Conservation (phyloP, 2,797 vertebrate genomes). For the Cottoperca gobio region DNA sequence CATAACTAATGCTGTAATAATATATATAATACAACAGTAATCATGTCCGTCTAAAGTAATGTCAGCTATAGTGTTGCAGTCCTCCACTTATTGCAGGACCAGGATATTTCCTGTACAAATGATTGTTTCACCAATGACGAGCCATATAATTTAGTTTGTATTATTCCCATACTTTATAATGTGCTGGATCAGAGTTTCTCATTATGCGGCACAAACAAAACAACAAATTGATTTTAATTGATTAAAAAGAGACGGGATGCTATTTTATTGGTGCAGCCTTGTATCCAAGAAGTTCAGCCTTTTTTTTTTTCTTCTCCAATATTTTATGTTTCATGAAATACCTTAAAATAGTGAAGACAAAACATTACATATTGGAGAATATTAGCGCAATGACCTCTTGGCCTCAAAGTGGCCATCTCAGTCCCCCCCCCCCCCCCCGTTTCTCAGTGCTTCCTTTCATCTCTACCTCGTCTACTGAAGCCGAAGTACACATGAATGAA, state of each 20-base stretch:
- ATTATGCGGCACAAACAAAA: neutral
- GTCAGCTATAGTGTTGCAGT: neutral
- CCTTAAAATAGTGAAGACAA: neutral
- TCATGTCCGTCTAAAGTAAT: neutral
- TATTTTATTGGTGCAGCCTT: too few species aligned
- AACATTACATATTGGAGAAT: neutral
- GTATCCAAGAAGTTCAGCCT: too few species aligned
- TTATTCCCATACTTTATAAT: neutral
- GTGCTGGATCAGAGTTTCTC: neutral
- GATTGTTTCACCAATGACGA: neutral
- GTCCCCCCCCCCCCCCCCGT: too few species aligned
- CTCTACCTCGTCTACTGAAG: constrained; percentile 2
- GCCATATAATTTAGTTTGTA: neutral
- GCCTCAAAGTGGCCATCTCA: neutral
- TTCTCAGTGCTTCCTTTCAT: neutral
- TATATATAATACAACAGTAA: too few species aligned
- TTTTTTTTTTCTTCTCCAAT: too few species aligned
- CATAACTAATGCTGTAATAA: neutral
- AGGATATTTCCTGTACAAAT: neutral
- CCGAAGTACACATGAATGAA: constrained; percentile 66
- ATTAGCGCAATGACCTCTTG: neutral
- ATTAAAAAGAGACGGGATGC: too few species aligned
- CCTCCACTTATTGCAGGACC: neutral
- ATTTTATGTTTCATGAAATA: too few species aligned
- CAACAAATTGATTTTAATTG: too few species aligned